Conservation (phyloP, 37 sponge, comb jelly and placozoan species). For the Spongilla lacustris region DNA sequence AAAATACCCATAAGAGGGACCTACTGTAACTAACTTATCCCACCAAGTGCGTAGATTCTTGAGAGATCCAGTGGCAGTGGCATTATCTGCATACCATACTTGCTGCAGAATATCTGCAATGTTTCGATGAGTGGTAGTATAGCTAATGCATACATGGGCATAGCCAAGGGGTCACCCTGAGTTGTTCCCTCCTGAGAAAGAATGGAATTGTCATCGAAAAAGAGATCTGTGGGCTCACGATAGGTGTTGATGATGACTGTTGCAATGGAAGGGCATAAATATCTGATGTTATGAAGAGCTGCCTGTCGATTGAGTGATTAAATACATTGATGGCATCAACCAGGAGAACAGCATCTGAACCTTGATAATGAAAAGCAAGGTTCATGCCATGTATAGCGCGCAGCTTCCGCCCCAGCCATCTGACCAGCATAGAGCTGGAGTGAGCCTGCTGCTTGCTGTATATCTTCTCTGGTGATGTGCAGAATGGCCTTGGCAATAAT, state of each 20-base stretch:
- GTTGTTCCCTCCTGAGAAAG: constrained; percentile 30
- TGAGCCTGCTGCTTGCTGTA: constrained; percentile 37
- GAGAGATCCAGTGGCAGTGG: neutral
- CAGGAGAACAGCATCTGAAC: constrained; percentile 17
- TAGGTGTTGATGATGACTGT: constrained; percentile 47
- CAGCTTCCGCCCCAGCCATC: constrained; percentile 7
- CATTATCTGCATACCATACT: constrained; percentile 27
- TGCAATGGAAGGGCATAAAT: constrained; percentile 31
- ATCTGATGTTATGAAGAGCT: constrained; percentile 41
- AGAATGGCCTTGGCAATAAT: constrained; percentile 55
- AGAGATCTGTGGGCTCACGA: constrained; percentile 38
- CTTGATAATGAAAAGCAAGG: neutral
- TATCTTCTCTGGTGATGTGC: constrained; percentile 34
- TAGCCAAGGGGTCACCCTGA: constrained; percentile 44
- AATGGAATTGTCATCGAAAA: constrained; percentile 30
- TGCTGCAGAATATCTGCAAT: constrained; percentile 30
- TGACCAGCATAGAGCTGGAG: constrained; percentile 36
- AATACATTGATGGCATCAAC: constrained; percentile 34
- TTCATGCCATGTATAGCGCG: constrained; percentile 3
- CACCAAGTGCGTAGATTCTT: constrained; percentile 15
- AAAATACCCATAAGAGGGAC: constrained; percentile 53
- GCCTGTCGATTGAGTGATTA: neutral
- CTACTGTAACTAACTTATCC: constrained; percentile 12
- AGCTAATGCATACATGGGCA: constrained; percentile 52
- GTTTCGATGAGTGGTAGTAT: constrained; percentile 13